phyloP scores from a whole-genome alignment of 2,113 vertebrate genomes.

The Shinisaurus crocodilurus region DNA sequence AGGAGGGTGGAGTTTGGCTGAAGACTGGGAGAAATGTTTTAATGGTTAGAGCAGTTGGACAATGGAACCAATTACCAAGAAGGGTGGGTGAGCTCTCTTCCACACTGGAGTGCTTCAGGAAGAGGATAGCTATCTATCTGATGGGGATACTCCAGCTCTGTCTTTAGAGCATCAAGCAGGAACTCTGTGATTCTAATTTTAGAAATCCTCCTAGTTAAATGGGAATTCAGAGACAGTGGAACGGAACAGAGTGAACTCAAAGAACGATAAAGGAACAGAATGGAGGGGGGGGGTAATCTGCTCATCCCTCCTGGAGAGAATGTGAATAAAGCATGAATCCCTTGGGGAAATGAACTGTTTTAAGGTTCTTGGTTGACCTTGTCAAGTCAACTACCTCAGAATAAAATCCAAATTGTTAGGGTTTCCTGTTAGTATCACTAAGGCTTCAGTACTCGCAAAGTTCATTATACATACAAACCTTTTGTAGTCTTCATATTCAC shows the following conservation, averaged over 20 bases:
- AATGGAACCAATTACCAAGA: too few relatives aligned
- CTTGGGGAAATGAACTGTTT: neutral
- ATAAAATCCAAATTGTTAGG: neutral
- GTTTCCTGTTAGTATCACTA: neutral
- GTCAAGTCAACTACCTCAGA: neutral
- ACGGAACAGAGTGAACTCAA: neutral
- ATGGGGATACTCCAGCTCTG: too few relatives aligned
- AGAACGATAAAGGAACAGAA: neutral
- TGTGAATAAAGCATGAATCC: neutral
- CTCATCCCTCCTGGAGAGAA: neutral
- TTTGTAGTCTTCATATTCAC: neutral
- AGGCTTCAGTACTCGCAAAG: neutral
- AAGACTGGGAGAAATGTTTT: too few relatives aligned
- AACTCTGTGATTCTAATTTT: too few relatives aligned
- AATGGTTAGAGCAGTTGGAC: too few relatives aligned
- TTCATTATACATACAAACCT: neutral
- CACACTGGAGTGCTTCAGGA: too few relatives aligned
- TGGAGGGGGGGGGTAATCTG: too few relatives aligned
- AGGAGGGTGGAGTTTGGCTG: too few relatives aligned
- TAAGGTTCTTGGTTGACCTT: neutral
- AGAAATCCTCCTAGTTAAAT: neutral
- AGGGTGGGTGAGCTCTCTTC: too few relatives aligned
- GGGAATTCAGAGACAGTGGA: neutral
- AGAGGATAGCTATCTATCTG: too few relatives aligned
- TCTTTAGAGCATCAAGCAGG: too few relatives aligned